Percentiles rank a stretch among this genome's conserved stretches.
Evolutionary conservation across 92 coral and sea anemone genomes (phyloP).

Genomic region (Heliopora coerulea): DNA sequence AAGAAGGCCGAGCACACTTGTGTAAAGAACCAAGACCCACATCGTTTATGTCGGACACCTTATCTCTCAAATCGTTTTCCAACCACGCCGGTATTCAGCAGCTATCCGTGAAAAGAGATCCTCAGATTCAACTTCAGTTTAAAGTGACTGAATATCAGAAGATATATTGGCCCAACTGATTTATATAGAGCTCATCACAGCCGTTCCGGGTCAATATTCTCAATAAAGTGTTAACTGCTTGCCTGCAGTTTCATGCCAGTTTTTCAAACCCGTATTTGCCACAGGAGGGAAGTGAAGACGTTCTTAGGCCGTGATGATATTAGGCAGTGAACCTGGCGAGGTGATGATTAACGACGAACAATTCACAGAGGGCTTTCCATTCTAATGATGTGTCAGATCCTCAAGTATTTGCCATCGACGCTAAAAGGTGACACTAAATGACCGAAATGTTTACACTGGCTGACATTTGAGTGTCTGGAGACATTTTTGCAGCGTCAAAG

Average conservation of each 20-base stretch:
- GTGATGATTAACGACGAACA: conserved; percentile 27
- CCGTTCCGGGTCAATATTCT: not conserved
- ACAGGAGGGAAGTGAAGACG: too few relatives aligned
- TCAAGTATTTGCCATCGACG: not conserved
- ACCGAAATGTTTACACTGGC: not conserved
- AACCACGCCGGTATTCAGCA: too few relatives aligned
- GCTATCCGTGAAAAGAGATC: too few relatives aligned
- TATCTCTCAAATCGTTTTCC: not conserved
- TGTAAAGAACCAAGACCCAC: too few relatives aligned
- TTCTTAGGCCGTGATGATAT: too few relatives aligned
- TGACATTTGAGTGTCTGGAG: not conserved
- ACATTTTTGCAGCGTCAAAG: not conserved
- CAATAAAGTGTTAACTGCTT: not conserved
- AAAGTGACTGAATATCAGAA: conserved; percentile 3
- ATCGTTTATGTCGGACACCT: too few relatives aligned
- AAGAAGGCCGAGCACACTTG: too few relatives aligned
- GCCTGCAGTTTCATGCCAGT: not conserved
- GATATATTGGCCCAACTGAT: not conserved
- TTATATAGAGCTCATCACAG: not conserved
- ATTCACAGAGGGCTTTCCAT: conserved; percentile 23
- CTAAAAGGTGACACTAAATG: not conserved
- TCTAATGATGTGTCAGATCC: not conserved
- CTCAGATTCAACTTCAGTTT: not conserved
- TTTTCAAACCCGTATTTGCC: too few relatives aligned
- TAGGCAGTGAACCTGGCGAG: too few relatives aligned